Evolutionary conservation across 2,888 invertebrate species (phyloP), one percentile per base, ranked within the genome.

Genomic region (Cosmopolites sordidus): DNA sequence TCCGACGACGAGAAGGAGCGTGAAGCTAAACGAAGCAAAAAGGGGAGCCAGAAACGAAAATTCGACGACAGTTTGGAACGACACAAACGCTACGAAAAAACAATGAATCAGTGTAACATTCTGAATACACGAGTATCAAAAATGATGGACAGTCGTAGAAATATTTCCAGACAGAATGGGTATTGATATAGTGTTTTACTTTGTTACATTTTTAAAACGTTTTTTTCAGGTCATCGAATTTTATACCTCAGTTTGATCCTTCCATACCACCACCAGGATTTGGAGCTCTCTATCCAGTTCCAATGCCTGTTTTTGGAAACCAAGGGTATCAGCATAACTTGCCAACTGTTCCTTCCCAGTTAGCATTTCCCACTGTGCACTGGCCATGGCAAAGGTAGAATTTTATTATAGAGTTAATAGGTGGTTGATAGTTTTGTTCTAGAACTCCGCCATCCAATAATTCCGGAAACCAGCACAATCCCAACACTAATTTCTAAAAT

Each of bases 1-100:
- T 58, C 58, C 2, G 58, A 58, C 41, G 58, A 58, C 30, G 58
- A 58, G 29, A 16, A 50, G 39, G 58, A 58, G 41, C 47, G 46
- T 8, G 30, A 51, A 15, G 53, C 50, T 1, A 39, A 18, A 16
- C 44, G 45, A 17, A 18, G 12, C 1, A 43, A 33, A 16, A 44
- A 42, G 22, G 17, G 11, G 1, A 22, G 12, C 11, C 12, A 16
- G n/a, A 58, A 56, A 43, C 30, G 56, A 5, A 56, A 56, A 16
- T 12, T 40, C 3, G 22, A 48, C 6, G 48, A 50, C 14, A 52
- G 52, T 27, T 27, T 43, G 38, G 49, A 56, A 15, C 18, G 51
- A 22, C 56, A 57, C 16, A 39, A 48, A 27, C 16, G 18, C 18
- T 59, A 57, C 27, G 59, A 59, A 22, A 33, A 39, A 14, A 47